phyloP scores from a whole-genome alignment of 2,888 invertebrate species.

The Polydrusus pterygomalis region DNA sequence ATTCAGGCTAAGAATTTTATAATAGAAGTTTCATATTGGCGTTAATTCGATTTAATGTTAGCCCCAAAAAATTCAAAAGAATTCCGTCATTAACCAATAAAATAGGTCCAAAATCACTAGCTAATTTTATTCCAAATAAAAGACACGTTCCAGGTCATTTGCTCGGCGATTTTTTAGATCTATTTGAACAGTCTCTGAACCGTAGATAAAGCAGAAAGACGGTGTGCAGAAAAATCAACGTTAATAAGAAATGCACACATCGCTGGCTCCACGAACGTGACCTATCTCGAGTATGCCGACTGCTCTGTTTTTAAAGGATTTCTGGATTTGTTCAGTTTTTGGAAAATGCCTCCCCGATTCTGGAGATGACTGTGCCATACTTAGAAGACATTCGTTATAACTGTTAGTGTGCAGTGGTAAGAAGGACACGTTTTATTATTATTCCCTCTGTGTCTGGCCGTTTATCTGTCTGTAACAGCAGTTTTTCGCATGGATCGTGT shows the following conservation, averaged over 20 bases:
- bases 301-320: conserved; percentile 44
- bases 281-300: conserved; percentile 47
- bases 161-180: conserved; percentile 26
- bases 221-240: conserved; percentile 54
- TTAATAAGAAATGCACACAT: conserved; percentile 56
- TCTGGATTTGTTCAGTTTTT: conserved; percentile 19
- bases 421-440: no score
- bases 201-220: conserved; percentile 50
- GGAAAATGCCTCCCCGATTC: neutral
- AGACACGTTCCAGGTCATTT: conserved; percentile 37
- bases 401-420: no score
- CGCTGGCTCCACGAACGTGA: conserved; percentile 50
- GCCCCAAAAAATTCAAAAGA: no score
- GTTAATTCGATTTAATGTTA: no score
- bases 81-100: neutral
- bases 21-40: neutral
- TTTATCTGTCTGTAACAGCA: no score
- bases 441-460: no score
- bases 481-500: no score
- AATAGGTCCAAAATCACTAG: neutral
- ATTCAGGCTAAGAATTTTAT: no score
- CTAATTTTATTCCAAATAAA: conserved; percentile 23
- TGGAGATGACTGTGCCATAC: neutral
- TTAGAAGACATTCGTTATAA: no score
- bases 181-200: conserved; percentile 42